These are phyloP conservation scores for Urocolius indicus DNA, from an alignment of 2,113 vertebrate species.

Conservation along the genomic window DNA sequence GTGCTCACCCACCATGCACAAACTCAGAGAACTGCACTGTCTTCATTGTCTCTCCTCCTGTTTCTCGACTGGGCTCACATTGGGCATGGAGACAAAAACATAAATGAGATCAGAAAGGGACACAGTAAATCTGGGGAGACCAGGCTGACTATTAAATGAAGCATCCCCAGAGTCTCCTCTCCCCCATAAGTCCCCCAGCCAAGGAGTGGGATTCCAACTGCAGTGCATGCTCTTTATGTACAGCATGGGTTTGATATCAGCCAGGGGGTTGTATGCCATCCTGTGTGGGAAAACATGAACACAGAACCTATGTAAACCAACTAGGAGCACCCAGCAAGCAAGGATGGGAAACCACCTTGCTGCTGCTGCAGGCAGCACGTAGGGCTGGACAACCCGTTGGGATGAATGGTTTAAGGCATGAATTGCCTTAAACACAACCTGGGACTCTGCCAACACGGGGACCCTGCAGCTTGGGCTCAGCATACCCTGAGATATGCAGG, in stretches of 20 bases:
- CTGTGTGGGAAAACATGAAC: neutral
- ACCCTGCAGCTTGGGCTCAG: neutral
- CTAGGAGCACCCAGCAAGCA: neutral
- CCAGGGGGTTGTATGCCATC: neutral
- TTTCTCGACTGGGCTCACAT: neutral
- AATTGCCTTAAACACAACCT: neutral
- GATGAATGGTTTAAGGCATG: no score
- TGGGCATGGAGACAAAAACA: accelerated
- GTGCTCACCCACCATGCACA: accelerated
- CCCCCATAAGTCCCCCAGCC: neutral
- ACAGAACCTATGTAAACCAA: neutral
- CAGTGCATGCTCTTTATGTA: accelerated
- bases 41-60: neutral
- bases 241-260: neutral
- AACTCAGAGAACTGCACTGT: neutral
- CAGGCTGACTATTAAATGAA: neutral
- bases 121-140: neutral
- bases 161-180: neutral
- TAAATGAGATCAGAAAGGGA: neutral
- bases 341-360: neutral
- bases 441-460: neutral
- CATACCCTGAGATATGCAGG: neutral
- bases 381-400: accelerated
- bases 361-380: accelerated
- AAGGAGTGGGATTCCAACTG: neutral